phyloP scores from a whole-genome alignment of 2,797 vertebrate species.

The Leontopithecus rosalia region DNA sequence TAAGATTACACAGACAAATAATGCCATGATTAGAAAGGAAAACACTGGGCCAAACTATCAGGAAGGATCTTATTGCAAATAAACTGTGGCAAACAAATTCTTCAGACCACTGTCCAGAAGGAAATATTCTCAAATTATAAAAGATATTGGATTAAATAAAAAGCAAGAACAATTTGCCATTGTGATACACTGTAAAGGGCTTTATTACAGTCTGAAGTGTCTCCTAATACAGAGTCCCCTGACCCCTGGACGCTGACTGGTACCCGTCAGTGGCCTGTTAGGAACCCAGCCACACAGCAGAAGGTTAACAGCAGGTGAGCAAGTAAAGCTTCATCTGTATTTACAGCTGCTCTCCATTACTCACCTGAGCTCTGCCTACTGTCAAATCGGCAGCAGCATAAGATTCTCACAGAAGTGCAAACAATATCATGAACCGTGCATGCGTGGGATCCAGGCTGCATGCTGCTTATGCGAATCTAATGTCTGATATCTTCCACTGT shows the following conservation, averaged over 20 bases:
- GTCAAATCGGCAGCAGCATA: neutral
- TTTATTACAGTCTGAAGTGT: neutral
- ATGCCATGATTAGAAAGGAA: neutral
- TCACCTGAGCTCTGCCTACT: neutral
- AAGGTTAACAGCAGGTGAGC: neutral
- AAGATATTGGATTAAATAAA: neutral
- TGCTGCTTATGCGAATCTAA: neutral
- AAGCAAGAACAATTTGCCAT: neutral
- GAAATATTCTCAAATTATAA: conserved; percentile 21
- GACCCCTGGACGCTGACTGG: neutral
- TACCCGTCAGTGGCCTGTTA: neutral
- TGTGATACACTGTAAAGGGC: neutral
- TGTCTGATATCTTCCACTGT: neutral
- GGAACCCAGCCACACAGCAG: neutral
- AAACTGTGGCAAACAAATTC: neutral
- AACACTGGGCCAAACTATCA: neutral
- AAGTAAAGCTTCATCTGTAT: neutral
- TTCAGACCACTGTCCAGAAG: neutral
- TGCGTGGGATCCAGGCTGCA: neutral
- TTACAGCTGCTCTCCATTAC: neutral
- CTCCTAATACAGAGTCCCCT: neutral
- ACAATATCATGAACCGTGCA: neutral
- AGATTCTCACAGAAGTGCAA: neutral
- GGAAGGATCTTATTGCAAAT: neutral
- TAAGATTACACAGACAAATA: neutral